phyloP scores from a whole-genome alignment of 2,113 vertebrate species.

The Sus scrofa region T2T-Sscrofa CM000812.6:132718501-132719000 shows the following conservation, averaged over 20 bases:
- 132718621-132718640: neutral
- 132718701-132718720: too few relatives aligned
- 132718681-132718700: too few relatives aligned
- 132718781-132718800: too few relatives aligned
- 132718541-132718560: constrained; percentile 20
- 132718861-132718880: neutral
- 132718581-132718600: neutral
- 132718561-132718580: neutral
- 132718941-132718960: neutral
- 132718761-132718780: too few relatives aligned
- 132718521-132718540: neutral
- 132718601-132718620: neutral
- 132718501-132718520: neutral
- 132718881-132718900: neutral
- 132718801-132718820: too few relatives aligned
- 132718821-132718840: too few relatives aligned
- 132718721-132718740: too few relatives aligned
- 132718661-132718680: too few relatives aligned
- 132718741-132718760: too few relatives aligned
- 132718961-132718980: neutral
- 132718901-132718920: neutral
- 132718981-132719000: neutral
- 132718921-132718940: neutral
- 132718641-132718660: too few relatives aligned
- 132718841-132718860: too few relatives aligned